Evolutionary conservation across 2,888 invertebrate species (phyloP).

Genomic region (Theodoxus fluviatilis): DNA sequence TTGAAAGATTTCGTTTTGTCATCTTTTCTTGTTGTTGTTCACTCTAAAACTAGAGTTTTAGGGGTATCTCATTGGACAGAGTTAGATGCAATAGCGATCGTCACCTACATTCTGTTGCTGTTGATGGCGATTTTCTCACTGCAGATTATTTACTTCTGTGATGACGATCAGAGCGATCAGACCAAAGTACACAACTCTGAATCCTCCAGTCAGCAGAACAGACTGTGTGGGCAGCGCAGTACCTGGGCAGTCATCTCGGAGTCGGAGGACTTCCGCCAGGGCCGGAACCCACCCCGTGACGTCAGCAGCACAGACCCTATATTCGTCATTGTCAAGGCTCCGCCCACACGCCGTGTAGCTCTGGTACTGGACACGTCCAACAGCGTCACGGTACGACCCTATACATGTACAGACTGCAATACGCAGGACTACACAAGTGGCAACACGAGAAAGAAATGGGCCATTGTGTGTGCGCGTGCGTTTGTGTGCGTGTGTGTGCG

Average conservation of each 20-base stretch:
- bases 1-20: no score
- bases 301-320: constrained; percentile 34
- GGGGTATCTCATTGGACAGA: no score
- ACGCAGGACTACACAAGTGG: no score
- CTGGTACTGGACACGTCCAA: constrained; percentile 40
- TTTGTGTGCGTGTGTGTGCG: no score
- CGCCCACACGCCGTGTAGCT: constrained; percentile 34
- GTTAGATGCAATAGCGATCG: no score
- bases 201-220: constrained; percentile 75
- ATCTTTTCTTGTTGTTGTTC: no score
- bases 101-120: no score
- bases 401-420: no score
- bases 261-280: constrained; percentile 52
- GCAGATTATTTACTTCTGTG: constrained; percentile 72
- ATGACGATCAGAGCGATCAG: constrained; percentile 60
- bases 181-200: constrained; percentile 69
- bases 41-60: no score
- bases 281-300: constrained; percentile 27
- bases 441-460: no score
- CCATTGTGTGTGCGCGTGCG: no score
- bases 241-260: constrained; percentile 70
- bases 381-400: constrained; percentile 34
- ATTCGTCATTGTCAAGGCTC: constrained; percentile 40
- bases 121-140: no score
- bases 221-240: constrained; percentile 72